Conservation (phyloP, 1,140 invertebrate species). For the Papilio aristodemus region DNA sequence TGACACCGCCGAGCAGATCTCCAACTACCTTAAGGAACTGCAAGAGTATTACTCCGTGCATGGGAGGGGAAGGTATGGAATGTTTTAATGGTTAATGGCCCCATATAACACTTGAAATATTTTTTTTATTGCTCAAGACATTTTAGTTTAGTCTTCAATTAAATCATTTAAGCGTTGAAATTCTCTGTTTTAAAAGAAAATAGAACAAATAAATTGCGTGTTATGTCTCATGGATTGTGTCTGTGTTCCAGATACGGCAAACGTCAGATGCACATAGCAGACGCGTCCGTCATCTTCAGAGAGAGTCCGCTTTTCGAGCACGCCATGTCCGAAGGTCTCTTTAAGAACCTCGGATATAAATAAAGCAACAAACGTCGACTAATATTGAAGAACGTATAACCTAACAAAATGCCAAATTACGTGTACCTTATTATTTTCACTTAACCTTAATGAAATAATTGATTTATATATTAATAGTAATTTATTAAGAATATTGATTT, state of each 20-base stretch:
- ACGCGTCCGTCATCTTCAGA: conserved; percentile 69
- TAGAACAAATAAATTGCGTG: too few relatives aligned
- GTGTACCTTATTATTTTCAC: conserved; percentile 12
- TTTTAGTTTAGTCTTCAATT: too few relatives aligned
- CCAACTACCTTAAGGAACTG: conserved; percentile 70
- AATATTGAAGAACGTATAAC: conserved; percentile 19
- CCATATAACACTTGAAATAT: too few relatives aligned
- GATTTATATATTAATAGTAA: too few relatives aligned
- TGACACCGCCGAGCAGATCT: conserved; percentile 71
- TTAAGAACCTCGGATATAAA: conserved; percentile 65
- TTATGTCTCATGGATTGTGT: too few relatives aligned
- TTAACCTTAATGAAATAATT: too few relatives aligned
- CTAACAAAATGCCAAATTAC: conserved; percentile 33
- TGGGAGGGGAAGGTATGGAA: conserved; percentile 61
- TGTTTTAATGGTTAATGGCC: too few relatives aligned
- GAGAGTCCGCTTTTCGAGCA: conserved; percentile 67
- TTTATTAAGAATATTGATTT: too few relatives aligned
- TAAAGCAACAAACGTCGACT: conserved; percentile 43
- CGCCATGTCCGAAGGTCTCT: conserved; percentile 52
- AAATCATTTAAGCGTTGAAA: too few relatives aligned
- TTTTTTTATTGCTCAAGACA: too few relatives aligned
- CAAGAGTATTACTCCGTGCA: conserved; percentile 74
- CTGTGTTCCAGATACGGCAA: conserved; percentile 68
- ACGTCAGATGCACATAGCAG: conserved; percentile 73
- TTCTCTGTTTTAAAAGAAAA: too few relatives aligned